These are phyloP conservation scores for Gambusia affinis DNA, from an alignment of 2,113 vertebrate species.

Conservation along the genomic window DNA sequence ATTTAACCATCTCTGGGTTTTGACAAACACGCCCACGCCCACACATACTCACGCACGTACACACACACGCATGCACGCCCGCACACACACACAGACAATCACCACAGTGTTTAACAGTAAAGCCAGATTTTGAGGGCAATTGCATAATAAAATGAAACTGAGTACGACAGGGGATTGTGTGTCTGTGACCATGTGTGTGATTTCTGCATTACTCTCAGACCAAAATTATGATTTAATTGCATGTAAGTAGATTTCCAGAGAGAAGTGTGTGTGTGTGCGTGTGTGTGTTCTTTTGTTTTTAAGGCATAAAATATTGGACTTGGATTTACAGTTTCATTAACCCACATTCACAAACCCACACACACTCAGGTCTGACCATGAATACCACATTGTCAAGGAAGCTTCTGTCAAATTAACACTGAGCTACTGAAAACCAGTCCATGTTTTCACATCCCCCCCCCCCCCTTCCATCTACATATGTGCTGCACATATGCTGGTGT, in stretches of 20 bases:
- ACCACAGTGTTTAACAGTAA: not conserved
- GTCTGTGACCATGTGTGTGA: conserved; percentile 23
- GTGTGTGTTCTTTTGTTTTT: not conserved
- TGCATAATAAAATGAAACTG: conserved; percentile 21
- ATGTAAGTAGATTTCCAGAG: conserved; percentile 56
- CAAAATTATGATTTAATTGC: conserved; percentile 55
- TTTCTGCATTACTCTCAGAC: conserved; percentile 48
- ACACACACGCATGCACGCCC: conserved; percentile 14
- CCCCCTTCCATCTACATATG: not conserved
- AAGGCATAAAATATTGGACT: conserved; percentile 9
- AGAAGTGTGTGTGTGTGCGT: not conserved
- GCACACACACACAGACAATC: conserved; percentile 4
- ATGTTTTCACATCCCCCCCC: conserved; percentile 5
- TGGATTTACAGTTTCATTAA: not conserved
- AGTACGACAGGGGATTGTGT: conserved; percentile 2
- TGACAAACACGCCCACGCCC: conserved; percentile 11
- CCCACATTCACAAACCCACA: conserved; percentile 2
- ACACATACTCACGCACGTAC: not conserved
- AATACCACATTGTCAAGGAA: conserved; percentile 48
- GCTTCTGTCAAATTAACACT: conserved; percentile 64
- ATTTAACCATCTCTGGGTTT: conserved; percentile 46
- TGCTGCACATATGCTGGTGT: too few relatives aligned
- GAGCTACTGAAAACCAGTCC: conserved; percentile 59
- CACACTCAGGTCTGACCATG: conserved; percentile 35
- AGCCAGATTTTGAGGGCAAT: conserved; percentile 20